A percentile compares a stretch with the other conserved stretches of the same genome.
Evolutionary conservation across 2,888 invertebrate genomes (phyloP).

Genomic region (Ryuthela nishihirai): DNA sequence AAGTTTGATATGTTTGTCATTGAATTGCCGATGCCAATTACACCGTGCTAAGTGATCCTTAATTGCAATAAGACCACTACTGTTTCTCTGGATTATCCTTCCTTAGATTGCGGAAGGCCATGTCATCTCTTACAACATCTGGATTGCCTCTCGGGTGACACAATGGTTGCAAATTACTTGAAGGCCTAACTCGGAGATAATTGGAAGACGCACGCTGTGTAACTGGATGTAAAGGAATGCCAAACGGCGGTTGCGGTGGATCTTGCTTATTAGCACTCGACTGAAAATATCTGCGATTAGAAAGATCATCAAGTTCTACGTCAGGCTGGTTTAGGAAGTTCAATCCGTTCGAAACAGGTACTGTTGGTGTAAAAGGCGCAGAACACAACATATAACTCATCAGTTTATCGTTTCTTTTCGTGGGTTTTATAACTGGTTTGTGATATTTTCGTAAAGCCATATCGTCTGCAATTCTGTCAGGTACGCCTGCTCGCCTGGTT

Average conservation of each 20-base stretch:
- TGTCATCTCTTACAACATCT: conserved; percentile 71
- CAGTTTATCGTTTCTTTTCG: conserved; percentile 4
- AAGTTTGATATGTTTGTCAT: no score
- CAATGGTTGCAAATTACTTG: conserved; percentile 10
- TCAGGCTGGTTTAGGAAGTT: conserved; percentile 33
- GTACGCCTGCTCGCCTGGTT: conserved; percentile 54
- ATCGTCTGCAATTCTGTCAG: conserved; percentile 69
- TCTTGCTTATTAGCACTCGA: conserved; percentile 52
- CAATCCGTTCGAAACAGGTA: conserved; percentile 1
- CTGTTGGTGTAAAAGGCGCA: conserved; percentile 36
- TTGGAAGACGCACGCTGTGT: conserved; percentile 74
- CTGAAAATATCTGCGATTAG: conserved; percentile 35
- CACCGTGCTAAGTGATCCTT: no score
- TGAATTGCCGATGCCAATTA: no score
- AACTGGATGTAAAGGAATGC: conserved; percentile 81
- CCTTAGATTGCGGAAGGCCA: conserved; percentile 77
- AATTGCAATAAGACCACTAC: no score
- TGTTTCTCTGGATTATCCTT: conserved; percentile 62
- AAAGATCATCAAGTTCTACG: conserved; percentile 40
- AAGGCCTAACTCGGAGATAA: conserved; percentile 67
- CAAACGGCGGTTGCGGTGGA: conserved; percentile 85
- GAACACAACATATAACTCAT: conserved; percentile 38
- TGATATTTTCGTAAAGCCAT: conserved; percentile 58
- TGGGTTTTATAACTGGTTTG: not conserved
- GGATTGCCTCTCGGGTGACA: conserved; percentile 32